Evolutionary conservation across 2,113 vertebrate genomes (phyloP).

Genomic region (Sapajus apella): DNA sequence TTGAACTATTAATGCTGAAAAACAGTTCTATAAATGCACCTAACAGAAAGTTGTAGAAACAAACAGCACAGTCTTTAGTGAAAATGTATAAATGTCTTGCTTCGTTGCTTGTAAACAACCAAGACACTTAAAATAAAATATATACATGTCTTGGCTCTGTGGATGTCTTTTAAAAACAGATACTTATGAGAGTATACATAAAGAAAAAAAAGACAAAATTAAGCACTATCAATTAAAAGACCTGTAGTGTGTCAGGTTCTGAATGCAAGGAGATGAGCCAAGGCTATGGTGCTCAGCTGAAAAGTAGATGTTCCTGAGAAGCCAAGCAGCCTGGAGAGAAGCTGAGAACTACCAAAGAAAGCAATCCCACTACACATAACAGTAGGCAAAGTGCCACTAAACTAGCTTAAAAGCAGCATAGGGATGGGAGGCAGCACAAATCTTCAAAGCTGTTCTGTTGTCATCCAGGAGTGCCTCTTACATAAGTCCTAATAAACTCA

Average conservation of each 20-base stretch:
- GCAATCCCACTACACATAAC: no score
- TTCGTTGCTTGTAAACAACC: background rate
- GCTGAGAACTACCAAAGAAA: no score
- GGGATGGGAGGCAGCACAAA: no score
- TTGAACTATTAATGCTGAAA: conserved; percentile 28
- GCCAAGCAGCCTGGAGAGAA: no score
- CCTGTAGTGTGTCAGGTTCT: background rate
- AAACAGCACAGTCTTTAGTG: background rate
- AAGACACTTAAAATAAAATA: background rate
- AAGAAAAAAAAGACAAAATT: background rate
- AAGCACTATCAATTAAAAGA: background rate
- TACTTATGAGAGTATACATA: background rate
- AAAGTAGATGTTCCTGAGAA: no score
- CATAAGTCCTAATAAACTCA: no score
- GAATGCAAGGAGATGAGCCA: no score
- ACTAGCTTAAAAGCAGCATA: no score
- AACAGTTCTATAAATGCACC: background rate
- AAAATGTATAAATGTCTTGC: background rate
- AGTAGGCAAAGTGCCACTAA: no score
- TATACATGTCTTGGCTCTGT: background rate
- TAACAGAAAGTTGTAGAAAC: background rate
- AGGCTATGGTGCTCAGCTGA: no score
- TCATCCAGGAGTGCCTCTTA: no score
- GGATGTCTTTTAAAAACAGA: background rate
- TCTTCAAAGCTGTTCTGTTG: no score